phyloP scores from a whole-genome alignment of 2,797 vertebrate genomes.

The Tympanoctomys barrerae region DNA sequence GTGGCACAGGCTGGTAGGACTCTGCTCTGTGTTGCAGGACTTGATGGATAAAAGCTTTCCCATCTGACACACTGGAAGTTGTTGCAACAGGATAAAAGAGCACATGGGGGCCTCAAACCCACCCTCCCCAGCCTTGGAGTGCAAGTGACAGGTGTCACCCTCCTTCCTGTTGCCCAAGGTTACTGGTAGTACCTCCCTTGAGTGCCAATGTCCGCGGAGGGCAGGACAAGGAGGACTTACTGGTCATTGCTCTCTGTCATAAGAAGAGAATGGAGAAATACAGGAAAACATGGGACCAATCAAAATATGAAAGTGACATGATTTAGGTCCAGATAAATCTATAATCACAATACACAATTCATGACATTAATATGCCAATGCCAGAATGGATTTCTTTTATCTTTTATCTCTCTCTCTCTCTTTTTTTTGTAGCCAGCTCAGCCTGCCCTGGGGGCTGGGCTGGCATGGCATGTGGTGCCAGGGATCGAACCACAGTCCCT shows the following conservation, averaged over 20 bases:
- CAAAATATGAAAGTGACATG: constrained; percentile 1
- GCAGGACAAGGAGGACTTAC: neutral
- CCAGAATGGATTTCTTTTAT: neutral
- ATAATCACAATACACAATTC: constrained; percentile 11
- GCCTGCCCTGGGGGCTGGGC: too few relatives aligned
- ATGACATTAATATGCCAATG: neutral
- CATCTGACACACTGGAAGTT: neutral
- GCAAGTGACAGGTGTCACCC: neutral
- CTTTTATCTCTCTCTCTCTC: too few relatives aligned
- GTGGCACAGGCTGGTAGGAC: neutral
- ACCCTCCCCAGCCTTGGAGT: constrained; percentile 3
- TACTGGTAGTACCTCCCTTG: neutral
- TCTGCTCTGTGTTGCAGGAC: neutral
- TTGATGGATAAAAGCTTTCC: neutral
- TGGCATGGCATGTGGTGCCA: too few relatives aligned
- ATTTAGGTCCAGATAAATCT: constrained; percentile 10
- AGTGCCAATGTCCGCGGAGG: neutral
- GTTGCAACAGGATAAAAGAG: neutral
- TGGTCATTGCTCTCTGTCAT: neutral
- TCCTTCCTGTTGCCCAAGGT: neutral
- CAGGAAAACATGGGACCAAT: neutral
- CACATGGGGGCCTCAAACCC: neutral
- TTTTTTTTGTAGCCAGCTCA: too few relatives aligned
- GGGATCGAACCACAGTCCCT: too few relatives aligned
- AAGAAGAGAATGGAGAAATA: neutral